Conservation (phyloP, 2,113 vertebrate genomes). For the Riparia riparia region DNA sequence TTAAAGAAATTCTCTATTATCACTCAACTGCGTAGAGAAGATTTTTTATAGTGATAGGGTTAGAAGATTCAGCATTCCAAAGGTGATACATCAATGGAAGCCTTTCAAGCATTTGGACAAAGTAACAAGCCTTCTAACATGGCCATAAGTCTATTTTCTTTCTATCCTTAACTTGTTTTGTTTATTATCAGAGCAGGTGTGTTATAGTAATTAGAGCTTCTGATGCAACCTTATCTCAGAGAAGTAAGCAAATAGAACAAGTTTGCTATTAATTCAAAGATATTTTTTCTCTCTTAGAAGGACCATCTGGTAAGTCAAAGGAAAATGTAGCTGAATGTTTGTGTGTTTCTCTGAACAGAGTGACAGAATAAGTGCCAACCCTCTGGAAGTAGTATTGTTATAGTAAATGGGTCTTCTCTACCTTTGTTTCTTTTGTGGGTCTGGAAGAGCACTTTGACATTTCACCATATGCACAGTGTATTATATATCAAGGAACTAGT, state of each 20-base stretch:
- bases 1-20: constrained; percentile 66
- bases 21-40: neutral
- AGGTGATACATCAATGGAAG: constrained; percentile 72
- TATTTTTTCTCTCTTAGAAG: constrained; percentile 73
- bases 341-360: constrained; percentile 73
- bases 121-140: constrained; percentile 69
- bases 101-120: constrained; percentile 63
- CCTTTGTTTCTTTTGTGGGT: constrained; percentile 69
- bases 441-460: constrained; percentile 39
- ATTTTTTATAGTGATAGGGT: constrained; percentile 33
- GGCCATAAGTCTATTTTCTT: constrained; percentile 80
- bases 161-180: constrained; percentile 66
- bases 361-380: constrained; percentile 49
- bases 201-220: constrained; percentile 77
- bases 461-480: constrained; percentile 43
- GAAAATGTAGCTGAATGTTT: constrained; percentile 68
- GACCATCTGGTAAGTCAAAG: constrained; percentile 82
- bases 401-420: constrained; percentile 56
- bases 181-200: constrained; percentile 84
- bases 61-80: constrained; percentile 72
- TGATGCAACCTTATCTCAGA: constrained; percentile 72
- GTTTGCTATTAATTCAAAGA: constrained; percentile 58
- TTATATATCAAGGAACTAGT: constrained; percentile 15
- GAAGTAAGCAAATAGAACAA: constrained; percentile 78
- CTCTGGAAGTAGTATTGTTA: constrained; percentile 61